Conservation (phyloP, 2,113 vertebrate species). For the Oreocharis arfaki region DNA sequence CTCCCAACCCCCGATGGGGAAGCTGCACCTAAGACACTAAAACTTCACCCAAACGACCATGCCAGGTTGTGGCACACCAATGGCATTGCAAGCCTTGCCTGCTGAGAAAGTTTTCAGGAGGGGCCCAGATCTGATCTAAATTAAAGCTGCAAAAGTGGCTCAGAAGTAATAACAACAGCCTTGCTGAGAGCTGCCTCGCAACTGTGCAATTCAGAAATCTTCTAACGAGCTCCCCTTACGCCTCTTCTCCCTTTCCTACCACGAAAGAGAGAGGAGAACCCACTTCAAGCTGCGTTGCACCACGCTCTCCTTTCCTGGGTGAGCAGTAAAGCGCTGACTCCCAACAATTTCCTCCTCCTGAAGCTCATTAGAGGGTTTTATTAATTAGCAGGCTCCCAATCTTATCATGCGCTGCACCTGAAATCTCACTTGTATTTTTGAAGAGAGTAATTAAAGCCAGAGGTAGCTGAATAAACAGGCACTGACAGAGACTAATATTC, state of each 20-base stretch:
- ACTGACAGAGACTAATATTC: background rate
- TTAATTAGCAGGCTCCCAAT: slow-evolving; percentile 9
- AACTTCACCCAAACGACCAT: background rate
- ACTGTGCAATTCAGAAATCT: background rate
- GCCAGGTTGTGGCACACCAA: fast-evolving
- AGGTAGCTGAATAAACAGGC: background rate
- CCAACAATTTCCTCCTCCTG: background rate
- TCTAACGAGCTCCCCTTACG: fast-evolving
- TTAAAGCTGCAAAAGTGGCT: background rate
- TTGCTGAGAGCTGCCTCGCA: background rate
- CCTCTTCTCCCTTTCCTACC: background rate
- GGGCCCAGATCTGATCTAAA: background rate
- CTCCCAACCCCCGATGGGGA: background rate
- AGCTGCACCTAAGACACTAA: background rate
- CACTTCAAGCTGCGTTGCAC: fast-evolving
- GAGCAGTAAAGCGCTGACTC: background rate
- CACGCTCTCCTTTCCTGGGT: background rate
- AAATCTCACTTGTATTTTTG: slow-evolving; percentile 8
- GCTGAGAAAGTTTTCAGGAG: background rate
- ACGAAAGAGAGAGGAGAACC: background rate
- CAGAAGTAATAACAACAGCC: background rate
- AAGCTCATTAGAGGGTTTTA: slow-evolving; percentile 9
- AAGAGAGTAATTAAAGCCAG: slow-evolving; percentile 11
- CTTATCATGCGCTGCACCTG: background rate
- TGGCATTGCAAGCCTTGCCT: background rate